These are phyloP conservation scores for Paracyclopina nana DNA, from an alignment of 1,140 invertebrate genomes.

Conservation along the genomic window DNA sequence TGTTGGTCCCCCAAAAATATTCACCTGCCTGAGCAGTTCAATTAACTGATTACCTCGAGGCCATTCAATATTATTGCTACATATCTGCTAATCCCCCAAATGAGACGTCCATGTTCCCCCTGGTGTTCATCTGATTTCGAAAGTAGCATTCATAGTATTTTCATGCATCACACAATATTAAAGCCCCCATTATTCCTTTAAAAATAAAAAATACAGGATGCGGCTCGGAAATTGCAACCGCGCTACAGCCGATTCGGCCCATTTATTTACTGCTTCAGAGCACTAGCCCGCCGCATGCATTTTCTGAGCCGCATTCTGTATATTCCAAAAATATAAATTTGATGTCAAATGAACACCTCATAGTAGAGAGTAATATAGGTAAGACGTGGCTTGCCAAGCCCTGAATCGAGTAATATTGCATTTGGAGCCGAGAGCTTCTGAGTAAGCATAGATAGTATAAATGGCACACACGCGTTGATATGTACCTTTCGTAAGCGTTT, in stretches of 20 bases:
- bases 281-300: too few relatives aligned
- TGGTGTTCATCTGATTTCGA: not conserved
- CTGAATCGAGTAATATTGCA: not conserved
- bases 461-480: not conserved
- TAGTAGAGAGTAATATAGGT: not conserved
- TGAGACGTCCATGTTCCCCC: not conserved
- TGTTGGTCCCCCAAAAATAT: not conserved
- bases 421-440: too few relatives aligned
- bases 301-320: too few relatives aligned
- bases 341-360: not conserved
- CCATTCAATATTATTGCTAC: not conserved
- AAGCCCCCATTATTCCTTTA: too few relatives aligned
- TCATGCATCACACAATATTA: not conserved
- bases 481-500: conserved; percentile 67
- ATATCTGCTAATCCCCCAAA: not conserved
- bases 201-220: too few relatives aligned
- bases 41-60: not conserved
- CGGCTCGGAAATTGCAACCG: too few relatives aligned
- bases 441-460: not conserved
- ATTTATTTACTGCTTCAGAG: too few relatives aligned
- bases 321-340: too few relatives aligned
- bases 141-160: not conserved
- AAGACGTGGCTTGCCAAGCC: not conserved
- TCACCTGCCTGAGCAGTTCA: not conserved
- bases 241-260: too few relatives aligned